These are phyloP conservation scores for Galbula dea DNA, from an alignment of 2,113 vertebrate genomes.

Conservation along the genomic window DNA sequence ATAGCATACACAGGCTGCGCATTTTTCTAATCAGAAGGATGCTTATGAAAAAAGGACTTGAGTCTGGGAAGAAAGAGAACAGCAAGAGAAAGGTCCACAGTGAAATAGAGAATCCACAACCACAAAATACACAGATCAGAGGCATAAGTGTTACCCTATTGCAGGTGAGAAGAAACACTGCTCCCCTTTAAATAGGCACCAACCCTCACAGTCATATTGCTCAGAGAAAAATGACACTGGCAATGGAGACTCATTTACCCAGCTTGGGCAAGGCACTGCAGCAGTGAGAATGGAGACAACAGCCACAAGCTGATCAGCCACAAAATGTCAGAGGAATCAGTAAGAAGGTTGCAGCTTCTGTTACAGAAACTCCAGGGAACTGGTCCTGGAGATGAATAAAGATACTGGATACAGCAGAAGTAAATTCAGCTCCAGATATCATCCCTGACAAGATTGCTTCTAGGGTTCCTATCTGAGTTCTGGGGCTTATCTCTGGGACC, in stretches of 20 bases:
- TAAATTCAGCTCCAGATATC: background rate
- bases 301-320: background rate
- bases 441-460: background rate
- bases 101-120: background rate
- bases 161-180: background rate
- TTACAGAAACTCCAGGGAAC: background rate
- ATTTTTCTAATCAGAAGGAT: background rate
- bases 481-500: background rate
- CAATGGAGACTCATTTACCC: background rate
- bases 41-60: background rate
- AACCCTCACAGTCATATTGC: background rate
- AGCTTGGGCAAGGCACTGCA: too few species aligned
- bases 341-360: background rate
- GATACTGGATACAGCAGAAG: background rate
- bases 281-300: background rate
- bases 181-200: background rate
- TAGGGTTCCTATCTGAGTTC: background rate
- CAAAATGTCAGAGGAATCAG: accelerated
- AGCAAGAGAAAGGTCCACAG: background rate
- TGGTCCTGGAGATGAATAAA: background rate
- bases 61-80: background rate
- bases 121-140: background rate
- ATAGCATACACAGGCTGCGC: background rate
- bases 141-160: background rate
- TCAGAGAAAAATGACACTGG: background rate